A percentile compares a stretch with the other conserved stretches of the same genome.
phyloP scores from a whole-genome alignment of 2,888 invertebrate species.

The Callimorpha dominula region DNA sequence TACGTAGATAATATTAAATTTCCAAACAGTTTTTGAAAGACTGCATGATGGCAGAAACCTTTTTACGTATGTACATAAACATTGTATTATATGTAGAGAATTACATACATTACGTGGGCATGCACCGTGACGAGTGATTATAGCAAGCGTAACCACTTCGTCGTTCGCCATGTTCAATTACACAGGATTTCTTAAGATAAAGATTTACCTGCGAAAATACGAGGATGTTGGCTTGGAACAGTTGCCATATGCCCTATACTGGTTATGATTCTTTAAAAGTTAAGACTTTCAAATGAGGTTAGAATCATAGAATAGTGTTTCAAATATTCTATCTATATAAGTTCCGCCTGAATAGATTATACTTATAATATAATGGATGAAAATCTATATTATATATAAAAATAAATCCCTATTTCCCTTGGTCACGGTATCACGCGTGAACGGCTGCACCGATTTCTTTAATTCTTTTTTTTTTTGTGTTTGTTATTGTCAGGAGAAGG shows the following conservation, averaged over 20 bases:
- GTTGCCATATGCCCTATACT: neutral
- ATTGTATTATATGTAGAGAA: neutral
- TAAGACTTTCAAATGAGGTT: neutral
- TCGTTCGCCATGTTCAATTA: slow-evolving; percentile 2
- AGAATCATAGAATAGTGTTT: no score
- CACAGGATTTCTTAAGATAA: slow-evolving; percentile 5
- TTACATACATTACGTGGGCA: slow-evolving; percentile 3
- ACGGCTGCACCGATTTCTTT: no score
- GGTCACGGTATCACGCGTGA: no score
- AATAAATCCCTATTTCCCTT: no score
- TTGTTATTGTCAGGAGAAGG: no score
- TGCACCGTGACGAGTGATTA: slow-evolving; percentile 1
- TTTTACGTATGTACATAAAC: neutral
- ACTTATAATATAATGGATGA: no score
- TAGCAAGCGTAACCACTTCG: slow-evolving; percentile 3
- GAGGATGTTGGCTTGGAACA: neutral
- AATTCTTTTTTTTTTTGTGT: no score
- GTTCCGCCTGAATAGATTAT: no score
- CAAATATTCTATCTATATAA: no score
- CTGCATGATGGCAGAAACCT: neutral
- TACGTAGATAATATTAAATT: no score
- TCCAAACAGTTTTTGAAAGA: neutral
- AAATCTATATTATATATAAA: no score
- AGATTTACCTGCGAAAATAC: neutral
- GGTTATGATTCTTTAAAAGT: neutral